Evolutionary conservation across 1,140 invertebrate species (phyloP).

Genomic region (Atta cephalotes): DNA sequence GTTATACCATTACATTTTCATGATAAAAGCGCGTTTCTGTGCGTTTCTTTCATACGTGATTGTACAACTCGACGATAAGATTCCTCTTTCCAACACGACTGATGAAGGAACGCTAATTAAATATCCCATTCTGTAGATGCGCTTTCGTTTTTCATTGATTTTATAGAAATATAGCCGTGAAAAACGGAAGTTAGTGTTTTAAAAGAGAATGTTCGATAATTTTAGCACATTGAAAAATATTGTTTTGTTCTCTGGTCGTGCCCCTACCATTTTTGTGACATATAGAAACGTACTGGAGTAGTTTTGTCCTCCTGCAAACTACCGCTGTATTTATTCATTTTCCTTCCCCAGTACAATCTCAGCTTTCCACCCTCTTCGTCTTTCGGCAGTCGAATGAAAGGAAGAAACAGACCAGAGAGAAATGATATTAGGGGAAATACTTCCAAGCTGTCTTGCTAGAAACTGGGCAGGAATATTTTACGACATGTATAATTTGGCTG

Average conservation of each 20-base stretch:
- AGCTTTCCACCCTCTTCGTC: not conserved
- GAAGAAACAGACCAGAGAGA: not conserved
- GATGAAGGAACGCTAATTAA: conserved; percentile 41
- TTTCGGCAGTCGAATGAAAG: not conserved
- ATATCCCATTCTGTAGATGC: not conserved
- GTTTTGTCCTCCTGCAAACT: not conserved
- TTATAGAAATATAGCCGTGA: not conserved
- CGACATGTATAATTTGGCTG: conserved; percentile 76
- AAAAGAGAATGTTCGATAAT: conserved; percentile 46
- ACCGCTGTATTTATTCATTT: conserved; percentile 64
- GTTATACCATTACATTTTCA: conserved; percentile 33
- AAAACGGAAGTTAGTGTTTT: conserved; percentile 27
- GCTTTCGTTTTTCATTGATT: conserved; percentile 3
- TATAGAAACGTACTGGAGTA: conserved; percentile 50
- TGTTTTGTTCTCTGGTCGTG: conserved; percentile 41
- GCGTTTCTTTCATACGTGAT: conserved; percentile 29
- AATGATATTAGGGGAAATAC: conserved; percentile 73
- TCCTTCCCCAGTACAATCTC: not conserved
- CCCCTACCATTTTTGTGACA: conserved; percentile 25
- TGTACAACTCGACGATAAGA: not conserved
- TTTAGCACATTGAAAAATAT: conserved; percentile 67
- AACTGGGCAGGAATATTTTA: conserved; percentile 72
- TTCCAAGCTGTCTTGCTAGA: conserved; percentile 57
- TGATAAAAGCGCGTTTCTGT: conserved; percentile 39
- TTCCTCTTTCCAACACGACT: conserved; percentile 5